phyloP scores from a whole-genome alignment of 2,888 invertebrate species.

The Eudasyphora cyanicolor region DNA sequence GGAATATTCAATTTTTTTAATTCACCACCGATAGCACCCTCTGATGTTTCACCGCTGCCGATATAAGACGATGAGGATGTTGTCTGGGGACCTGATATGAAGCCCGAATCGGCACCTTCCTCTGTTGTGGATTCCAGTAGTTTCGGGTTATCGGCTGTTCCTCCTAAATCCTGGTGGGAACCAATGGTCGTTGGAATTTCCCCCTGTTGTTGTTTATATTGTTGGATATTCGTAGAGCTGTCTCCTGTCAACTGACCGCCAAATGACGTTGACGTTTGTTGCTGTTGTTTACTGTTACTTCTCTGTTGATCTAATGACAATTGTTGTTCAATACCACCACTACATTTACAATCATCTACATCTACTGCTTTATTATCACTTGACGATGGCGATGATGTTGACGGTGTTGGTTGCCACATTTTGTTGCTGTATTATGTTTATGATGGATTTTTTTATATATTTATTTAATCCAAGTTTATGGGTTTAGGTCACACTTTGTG shows the following conservation, averaged over 20 bases:
- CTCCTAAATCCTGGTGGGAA: not conserved
- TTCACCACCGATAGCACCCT: constrained; percentile 26
- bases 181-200: not conserved
- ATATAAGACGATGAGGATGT: constrained; percentile 36
- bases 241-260: constrained; percentile 32
- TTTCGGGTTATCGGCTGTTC: constrained; percentile 59
- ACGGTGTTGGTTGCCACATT: constrained; percentile 75
- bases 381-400: constrained; percentile 71
- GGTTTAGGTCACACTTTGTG: not conserved
- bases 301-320: constrained; percentile 63
- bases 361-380: constrained; percentile 74
- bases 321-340: constrained; percentile 63
- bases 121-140: constrained; percentile 56
- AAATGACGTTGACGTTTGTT: constrained; percentile 55
- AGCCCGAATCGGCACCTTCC: constrained; percentile 80
- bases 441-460: constrained; percentile 48
- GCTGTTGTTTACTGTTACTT: constrained; percentile 67
- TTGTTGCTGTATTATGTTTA: constrained; percentile 67
- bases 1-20: constrained; percentile 53
- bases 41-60: constrained; percentile 55
- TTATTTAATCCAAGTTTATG: constrained; percentile 24
- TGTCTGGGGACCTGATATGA: constrained; percentile 80
- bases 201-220: not conserved
- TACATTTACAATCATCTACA: constrained; percentile 73
- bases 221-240: not conserved